Evolutionary conservation across 1,140 invertebrate species (phyloP), one percentile per base, ranked within the genome.

Genomic region (Drosophila suzukii): DNA sequence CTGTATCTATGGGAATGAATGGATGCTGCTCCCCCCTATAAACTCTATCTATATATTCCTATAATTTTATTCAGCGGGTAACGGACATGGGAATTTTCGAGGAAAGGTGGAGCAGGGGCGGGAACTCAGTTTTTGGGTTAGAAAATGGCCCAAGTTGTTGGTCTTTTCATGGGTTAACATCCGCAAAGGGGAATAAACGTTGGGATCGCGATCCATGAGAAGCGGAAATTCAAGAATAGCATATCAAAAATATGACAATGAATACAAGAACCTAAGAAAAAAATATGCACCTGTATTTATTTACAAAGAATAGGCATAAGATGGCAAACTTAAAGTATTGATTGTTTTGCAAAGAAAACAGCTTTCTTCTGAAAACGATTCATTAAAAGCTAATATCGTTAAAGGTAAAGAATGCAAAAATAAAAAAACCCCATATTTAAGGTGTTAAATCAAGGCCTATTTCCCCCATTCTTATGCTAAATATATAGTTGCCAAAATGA

Each of bases 61-160:
- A 32, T 13, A 24, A 59, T 43, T 41, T 62, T 57, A 43, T 43
- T 15, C 2, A 57, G 8, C 32, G 20, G 41, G 34, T 17, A 62
- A 59, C 60, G 60, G 60, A 13, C 27, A n/a, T 68, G 65, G 65
- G 60, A 68, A 68, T 57, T 11, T 11, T 3, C 10, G 30, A 7
- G n/a, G 27, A 47, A 34, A 51, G 47, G 47, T 68, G 63, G 62
- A 49, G 51, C 63, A 13, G 11, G 8, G 46, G 46, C 46, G 65
- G 60, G 6, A 41, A 70, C 20, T 17, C 11, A 24, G 12, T 70
- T 70, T 46, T 71, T 71, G 67, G 67, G 67, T 32, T 71, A 71
- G 50, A 71, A 71, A 71, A 49, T 47, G 13, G 8, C 65, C 17
- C 36, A 70, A 55, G 50, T 68, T 68, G 13, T 17, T 32, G 41